Base-by-base conservation (phyloP, 2,113 vertebrate species). In the Lophotis ruficrista region DNA sequence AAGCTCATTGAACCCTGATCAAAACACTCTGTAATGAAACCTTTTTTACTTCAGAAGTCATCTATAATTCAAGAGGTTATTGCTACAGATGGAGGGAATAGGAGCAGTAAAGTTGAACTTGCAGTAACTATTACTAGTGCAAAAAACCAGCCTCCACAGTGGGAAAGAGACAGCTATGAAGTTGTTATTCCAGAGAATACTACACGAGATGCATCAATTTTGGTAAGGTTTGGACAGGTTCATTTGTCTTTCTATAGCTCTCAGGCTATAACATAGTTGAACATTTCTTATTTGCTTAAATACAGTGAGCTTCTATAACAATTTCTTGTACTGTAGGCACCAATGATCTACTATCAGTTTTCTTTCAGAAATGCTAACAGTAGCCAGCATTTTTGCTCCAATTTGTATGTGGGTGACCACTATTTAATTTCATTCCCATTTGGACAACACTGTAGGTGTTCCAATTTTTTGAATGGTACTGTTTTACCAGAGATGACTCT, bases 101-200 rank as follows among this genome's bases (percentile, higher is more conserved):
- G 96, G 43, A 99, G 98, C 96, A 99, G 97, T 77, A 98, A 97
- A 25, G 98, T 98, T 89, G 98, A 99, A 93, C 97, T 99, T 89
- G 87, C 84, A 3, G 98, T 99, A 64, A 98, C 98, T 91, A 97
- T 99, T 96, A 99, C 98, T 62, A 99, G 98, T 51, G 98, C 98
- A 86, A 98, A 98, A 95, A 99, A 99, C 89, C 99, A 99, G 93
- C 98, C 98, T 37, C 99, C 99, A 8, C 98, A 98, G 84, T 99
- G 99, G 99, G 99, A 98, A 62, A 98, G 96, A 87, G 98, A 98
- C 66, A 98, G 91, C 94, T 98, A 99, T 86, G 98, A 98, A 45
- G 97, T 99, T 69, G 97, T 98, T 93, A 98, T 99, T 89, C 98
- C 98, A 12, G 98, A 98, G 89, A 99, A 99, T 78, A 98, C 97